Conservation (phyloP, 2,888 invertebrate genomes). For the Tridacna gigas region DNA sequence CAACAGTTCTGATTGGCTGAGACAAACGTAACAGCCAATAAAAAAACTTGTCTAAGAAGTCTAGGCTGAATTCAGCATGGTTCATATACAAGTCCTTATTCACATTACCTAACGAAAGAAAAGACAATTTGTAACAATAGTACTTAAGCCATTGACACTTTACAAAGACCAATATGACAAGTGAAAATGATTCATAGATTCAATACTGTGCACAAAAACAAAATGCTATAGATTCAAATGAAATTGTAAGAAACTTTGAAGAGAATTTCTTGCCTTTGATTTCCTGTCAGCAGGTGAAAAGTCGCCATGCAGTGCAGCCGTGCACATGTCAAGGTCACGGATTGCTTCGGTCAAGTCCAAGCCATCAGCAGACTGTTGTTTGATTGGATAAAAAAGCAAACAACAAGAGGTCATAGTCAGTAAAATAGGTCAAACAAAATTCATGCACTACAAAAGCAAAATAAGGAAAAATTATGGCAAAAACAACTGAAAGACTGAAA, state of each 20-base stretch:
- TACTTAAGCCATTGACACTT: too few species aligned
- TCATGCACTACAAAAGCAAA: conserved; percentile 16
- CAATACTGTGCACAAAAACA: neutral
- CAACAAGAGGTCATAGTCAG: conserved; percentile 58
- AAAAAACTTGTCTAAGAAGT: too few species aligned
- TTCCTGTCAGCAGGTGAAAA: conserved; percentile 61
- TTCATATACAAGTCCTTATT: too few species aligned
- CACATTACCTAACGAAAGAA: too few species aligned
- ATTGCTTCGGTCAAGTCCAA: conserved; percentile 77
- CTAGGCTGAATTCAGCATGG: too few species aligned
- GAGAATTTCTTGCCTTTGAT: conserved; percentile 59
- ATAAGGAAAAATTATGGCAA: neutral
- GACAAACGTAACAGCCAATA: too few species aligned
- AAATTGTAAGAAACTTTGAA: conserved; percentile 2
- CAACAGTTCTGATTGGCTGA: too few species aligned
- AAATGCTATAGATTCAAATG: neutral
- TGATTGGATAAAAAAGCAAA: conserved; percentile 52
- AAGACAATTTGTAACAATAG: too few species aligned
- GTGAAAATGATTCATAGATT: too few species aligned
- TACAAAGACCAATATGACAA: too few species aligned
- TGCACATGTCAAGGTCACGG: conserved; percentile 76
- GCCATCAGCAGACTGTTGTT: conserved; percentile 50
- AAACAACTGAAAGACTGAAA: neutral
- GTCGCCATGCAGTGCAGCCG: conserved; percentile 78
- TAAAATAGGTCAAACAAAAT: conserved; percentile 22